These are phyloP conservation scores for Drosophila pullipes DNA, from an alignment of 2,888 invertebrate genomes.

Conservation along the genomic window DNA sequence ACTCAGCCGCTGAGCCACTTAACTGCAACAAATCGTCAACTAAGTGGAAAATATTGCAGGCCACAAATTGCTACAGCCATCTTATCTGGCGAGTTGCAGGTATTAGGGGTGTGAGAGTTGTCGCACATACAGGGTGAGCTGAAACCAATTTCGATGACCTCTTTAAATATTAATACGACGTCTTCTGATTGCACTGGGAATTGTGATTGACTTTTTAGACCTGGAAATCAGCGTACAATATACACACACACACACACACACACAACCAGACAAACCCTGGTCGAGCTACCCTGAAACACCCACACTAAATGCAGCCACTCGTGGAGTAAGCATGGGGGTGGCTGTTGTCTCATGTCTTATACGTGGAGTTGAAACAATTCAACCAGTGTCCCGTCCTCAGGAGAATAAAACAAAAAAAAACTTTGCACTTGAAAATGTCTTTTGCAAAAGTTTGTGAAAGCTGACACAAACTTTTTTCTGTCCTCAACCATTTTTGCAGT, in stretches of 20 bases:
- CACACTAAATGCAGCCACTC: slow-evolving; percentile 45
- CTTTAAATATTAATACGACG: slow-evolving; percentile 84
- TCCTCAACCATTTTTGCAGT: background rate
- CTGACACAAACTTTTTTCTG: slow-evolving; percentile 49
- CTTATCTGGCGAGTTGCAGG: slow-evolving; percentile 62
- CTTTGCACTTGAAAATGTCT: slow-evolving; percentile 77
- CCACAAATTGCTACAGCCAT: slow-evolving; percentile 69
- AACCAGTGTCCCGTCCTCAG: slow-evolving; percentile 56
- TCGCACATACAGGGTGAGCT: slow-evolving; percentile 10
- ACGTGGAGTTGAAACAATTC: slow-evolving; percentile 52
- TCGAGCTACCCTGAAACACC: slow-evolving; percentile 26
- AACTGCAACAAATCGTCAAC: slow-evolving; percentile 75
- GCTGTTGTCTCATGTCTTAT: slow-evolving; percentile 4
- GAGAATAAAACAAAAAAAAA: slow-evolving; percentile 35
- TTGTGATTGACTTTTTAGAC: slow-evolving; percentile 84
- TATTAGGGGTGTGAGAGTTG: background rate
- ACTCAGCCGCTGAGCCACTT: slow-evolving; percentile 52
- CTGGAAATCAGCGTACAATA: slow-evolving; percentile 34
- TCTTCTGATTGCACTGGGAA: slow-evolving; percentile 84
- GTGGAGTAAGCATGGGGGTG: background rate
- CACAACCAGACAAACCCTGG: slow-evolving; percentile 28
- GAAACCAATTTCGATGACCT: slow-evolving; percentile 82
- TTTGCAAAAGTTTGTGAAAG: slow-evolving; percentile 54
- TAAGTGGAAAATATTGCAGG: slow-evolving; percentile 79
- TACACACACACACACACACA: slow-evolving; percentile 25